Conservation (phyloP, 2,113 vertebrate genomes). For the Oreochromis tanganicae region DNA sequence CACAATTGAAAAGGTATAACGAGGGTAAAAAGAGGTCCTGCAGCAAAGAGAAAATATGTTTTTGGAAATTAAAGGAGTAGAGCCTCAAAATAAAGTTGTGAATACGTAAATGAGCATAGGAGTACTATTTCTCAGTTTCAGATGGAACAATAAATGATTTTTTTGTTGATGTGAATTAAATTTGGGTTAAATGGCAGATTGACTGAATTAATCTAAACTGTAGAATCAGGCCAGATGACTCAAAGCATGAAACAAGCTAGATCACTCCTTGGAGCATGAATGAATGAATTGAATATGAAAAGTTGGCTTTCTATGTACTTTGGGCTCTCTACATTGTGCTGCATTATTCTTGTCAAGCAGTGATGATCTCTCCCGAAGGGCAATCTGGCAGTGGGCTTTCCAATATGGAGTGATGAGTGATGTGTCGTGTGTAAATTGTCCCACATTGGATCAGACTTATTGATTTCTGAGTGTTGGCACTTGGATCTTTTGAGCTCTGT, state of each 20-base stretch:
- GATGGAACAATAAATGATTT: background rate
- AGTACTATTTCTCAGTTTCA: background rate
- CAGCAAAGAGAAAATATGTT: background rate
- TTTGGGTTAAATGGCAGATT: slow-evolving; percentile 1
- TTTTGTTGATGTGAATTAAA: slow-evolving; percentile 15
- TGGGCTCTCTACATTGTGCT: background rate
- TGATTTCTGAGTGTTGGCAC: slow-evolving; percentile 65
- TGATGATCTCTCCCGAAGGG: slow-evolving; percentile 20
- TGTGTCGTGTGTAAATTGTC: slow-evolving; percentile 68
- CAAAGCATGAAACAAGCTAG: background rate
- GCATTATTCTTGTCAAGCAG: slow-evolving; percentile 29
- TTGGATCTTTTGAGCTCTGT: slow-evolving; percentile 47
- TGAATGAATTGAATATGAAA: background rate
- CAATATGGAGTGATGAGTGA: slow-evolving; percentile 63
- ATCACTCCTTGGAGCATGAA: background rate
- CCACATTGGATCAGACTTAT: slow-evolving; percentile 69
- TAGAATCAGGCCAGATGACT: background rate
- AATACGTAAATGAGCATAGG: background rate
- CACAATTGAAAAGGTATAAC: background rate
- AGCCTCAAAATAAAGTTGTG: background rate
- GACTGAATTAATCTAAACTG: background rate
- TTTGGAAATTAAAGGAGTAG: background rate
- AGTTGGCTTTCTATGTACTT: slow-evolving; percentile 6
- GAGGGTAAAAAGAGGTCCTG: background rate
- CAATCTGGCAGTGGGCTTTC: slow-evolving; percentile 41